Conservation (phyloP, 2,797 vertebrate genomes). For the Morus bassanus region DNA sequence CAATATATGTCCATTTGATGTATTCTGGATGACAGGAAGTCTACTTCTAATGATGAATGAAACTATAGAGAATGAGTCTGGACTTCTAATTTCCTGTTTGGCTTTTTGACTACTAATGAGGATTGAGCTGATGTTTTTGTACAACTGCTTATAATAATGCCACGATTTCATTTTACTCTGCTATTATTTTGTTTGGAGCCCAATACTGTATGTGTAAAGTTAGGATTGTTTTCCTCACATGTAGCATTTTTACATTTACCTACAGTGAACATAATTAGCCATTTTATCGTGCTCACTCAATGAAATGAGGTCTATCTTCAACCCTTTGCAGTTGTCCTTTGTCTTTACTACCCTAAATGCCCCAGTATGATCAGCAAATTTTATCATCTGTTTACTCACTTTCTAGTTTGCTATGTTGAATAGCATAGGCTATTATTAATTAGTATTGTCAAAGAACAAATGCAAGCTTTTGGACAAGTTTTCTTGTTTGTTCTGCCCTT, state of each 20-base stretch:
- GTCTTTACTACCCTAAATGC: background rate
- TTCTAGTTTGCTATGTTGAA: background rate
- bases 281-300: background rate
- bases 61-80: background rate
- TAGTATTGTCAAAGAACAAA: background rate
- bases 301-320: background rate
- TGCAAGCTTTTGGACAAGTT: background rate
- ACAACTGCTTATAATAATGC: background rate
- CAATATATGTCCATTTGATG: background rate
- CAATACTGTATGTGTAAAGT: background rate
- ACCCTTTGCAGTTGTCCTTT: background rate
- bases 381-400: background rate
- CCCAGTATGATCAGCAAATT: background rate
- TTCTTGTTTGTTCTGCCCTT: background rate
- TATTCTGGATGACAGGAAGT: background rate
- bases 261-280: background rate
- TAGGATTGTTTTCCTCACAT: background rate
- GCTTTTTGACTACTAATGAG: slow-evolving; percentile 9
- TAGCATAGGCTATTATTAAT: background rate
- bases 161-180: background rate
- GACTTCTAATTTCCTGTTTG: background rate
- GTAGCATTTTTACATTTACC: background rate
- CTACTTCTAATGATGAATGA: background rate
- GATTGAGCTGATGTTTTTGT: background rate
- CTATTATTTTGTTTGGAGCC: background rate